Evolutionary conservation across 1,140 invertebrate species (phyloP).

Genomic region (Oreohelix idahoensis): DNA sequence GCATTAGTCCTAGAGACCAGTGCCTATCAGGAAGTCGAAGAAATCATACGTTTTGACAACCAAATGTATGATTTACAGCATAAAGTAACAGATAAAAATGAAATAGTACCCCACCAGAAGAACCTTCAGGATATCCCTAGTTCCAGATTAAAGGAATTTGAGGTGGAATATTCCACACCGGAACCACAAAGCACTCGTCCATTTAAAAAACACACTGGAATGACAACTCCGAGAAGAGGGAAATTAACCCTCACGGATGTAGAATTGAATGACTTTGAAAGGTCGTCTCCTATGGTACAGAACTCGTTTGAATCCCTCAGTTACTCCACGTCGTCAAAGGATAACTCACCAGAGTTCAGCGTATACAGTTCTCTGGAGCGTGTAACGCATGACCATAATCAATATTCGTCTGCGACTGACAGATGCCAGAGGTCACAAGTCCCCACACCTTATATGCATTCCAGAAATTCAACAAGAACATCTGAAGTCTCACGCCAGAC

Average conservation of each 20-base stretch:
- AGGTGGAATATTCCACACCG: not conserved
- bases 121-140: not conserved
- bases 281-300: not conserved
- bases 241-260: not conserved
- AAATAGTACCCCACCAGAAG: not conserved
- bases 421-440: not conserved
- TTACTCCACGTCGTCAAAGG: not conserved
- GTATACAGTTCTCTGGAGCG: not conserved
- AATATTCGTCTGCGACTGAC: not conserved
- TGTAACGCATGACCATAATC: not conserved
- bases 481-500: not conserved
- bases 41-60: too few relatives aligned
- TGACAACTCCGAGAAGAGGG: not conserved
- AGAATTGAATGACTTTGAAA: not conserved
- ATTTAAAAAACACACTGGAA: not conserved
- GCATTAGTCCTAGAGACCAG: too few relatives aligned
- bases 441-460: not conserved
- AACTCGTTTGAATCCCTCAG: not conserved
- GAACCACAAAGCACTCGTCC: not conserved
- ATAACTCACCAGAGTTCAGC: not conserved
- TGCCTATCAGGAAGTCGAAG: too few relatives aligned
- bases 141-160: not conserved
- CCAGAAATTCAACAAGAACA: not conserved
- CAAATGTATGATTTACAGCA: not conserved
- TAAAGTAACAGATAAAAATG: not conserved